phyloP scores from a whole-genome alignment of 2,113 vertebrate genomes.

The Lagopus muta region DNA sequence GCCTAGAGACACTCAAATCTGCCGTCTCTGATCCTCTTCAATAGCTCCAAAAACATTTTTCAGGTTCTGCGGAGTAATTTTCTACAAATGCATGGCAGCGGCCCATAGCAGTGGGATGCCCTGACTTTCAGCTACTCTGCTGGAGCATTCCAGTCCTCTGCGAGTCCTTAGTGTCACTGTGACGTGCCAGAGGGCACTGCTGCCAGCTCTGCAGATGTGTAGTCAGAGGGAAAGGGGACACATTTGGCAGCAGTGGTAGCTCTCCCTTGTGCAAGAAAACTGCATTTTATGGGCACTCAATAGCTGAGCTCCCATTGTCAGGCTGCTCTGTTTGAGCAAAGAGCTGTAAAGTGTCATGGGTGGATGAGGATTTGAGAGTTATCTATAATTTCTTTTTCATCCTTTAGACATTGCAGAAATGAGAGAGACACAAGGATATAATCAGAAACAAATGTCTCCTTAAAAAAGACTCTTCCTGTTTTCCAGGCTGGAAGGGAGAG shows the following conservation, averaged over 20 bases:
- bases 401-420: background rate
- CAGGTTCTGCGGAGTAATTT: background rate
- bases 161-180: fast-evolving
- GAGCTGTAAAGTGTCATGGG: background rate
- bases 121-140: background rate
- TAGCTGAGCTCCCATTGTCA: background rate
- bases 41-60: background rate
- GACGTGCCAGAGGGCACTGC: background rate
- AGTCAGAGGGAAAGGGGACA: background rate
- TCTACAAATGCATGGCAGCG: background rate
- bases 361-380: background rate
- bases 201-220: background rate
- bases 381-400: background rate
- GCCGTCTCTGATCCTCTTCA: background rate
- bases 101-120: background rate
- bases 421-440: background rate
- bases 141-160: background rate
- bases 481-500: background rate
- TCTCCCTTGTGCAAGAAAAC: background rate
- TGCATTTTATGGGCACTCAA: background rate
- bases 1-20: background rate
- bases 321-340: background rate
- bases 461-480: background rate
- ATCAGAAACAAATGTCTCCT: background rate
- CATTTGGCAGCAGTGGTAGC: background rate